A percentile compares a stretch with the other conserved stretches of the same genome.
Conservation (phyloP, 1,140 invertebrate genomes). For the Drosophila sucinea region DNA sequence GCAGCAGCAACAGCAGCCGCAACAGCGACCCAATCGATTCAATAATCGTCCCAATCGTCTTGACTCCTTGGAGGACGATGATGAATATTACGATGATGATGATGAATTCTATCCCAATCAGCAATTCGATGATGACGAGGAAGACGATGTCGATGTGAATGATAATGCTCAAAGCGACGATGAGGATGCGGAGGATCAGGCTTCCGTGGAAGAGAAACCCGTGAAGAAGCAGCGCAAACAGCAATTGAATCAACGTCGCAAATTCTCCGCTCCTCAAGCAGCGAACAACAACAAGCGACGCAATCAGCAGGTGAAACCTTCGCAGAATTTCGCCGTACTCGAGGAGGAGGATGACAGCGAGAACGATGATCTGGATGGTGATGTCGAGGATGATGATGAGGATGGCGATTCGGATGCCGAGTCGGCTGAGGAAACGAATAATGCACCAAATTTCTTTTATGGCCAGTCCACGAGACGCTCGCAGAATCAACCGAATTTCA, state of each 20-base stretch:
- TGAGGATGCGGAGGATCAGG: not conserved
- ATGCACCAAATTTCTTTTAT: conserved; percentile 23
- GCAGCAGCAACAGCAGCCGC: conserved; percentile 1
- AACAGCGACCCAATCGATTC: conserved; percentile 28
- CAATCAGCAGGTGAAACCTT: conserved; percentile 30
- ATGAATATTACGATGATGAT: conserved; percentile 66
- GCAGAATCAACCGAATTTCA: conserved; percentile 66
- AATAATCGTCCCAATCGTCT: conserved; percentile 47
- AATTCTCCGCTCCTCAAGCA: not conserved
- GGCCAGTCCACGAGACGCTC: conserved; percentile 57
- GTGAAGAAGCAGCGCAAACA: not conserved
- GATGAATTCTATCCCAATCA: conserved; percentile 65
- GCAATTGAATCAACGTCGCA: not conserved
- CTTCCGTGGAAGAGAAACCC: not conserved
- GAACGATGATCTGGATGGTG: conserved; percentile 21
- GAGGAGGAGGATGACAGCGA: conserved; percentile 35
- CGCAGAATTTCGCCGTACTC: conserved; percentile 5
- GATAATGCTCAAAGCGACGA: conserved; percentile 33
- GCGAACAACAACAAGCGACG: conserved; percentile 26
- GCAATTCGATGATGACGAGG: conserved; percentile 61
- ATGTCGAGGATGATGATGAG: conserved; percentile 38
- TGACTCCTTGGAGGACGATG: conserved; percentile 67
- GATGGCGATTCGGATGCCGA: conserved; percentile 30
- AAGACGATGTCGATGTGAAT: conserved; percentile 46
- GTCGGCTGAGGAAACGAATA: conserved; percentile 34